Percentiles rank a stretch among this genome's conserved stretches.
Evolutionary conservation across 2,888 invertebrate genomes (phyloP).

Genomic region (Tetramorium bicarinatum): DNA sequence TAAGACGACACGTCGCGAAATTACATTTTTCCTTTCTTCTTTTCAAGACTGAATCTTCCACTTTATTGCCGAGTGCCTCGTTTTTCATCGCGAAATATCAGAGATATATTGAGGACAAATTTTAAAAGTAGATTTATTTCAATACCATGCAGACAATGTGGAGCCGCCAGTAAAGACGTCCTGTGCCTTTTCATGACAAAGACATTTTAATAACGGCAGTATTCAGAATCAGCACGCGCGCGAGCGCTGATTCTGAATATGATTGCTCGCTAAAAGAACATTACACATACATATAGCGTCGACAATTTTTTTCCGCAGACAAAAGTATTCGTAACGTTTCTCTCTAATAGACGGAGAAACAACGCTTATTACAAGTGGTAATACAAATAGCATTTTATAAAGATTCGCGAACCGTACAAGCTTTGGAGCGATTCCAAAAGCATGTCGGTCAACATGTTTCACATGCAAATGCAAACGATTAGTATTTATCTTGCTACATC

Average conservation of each 20-base stretch:
- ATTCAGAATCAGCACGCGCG: neutral
- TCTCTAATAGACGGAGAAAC: neutral
- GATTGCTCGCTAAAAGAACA: constrained; percentile 1
- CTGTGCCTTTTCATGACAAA: neutral
- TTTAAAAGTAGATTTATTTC: constrained; percentile 1
- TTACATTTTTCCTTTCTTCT: constrained; percentile 16
- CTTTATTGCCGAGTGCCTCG: neutral
- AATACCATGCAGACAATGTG: neutral
- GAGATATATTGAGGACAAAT: constrained; percentile 5
- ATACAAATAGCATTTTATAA: constrained; percentile 23
- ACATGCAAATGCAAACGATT: constrained; percentile 34
- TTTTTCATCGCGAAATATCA: constrained; percentile 1
- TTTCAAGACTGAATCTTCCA: constrained; percentile 19
- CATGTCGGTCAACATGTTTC: neutral
- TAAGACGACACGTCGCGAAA: constrained; percentile 28
- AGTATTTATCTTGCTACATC: constrained; percentile 32
- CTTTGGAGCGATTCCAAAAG: neutral
- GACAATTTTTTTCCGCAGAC: constrained; percentile 8
- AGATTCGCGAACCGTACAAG: neutral
- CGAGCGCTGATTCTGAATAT: too few species aligned
- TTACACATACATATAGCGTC: neutral
- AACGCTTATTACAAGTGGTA: neutral
- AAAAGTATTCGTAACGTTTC: neutral
- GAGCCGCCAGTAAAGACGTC: neutral
- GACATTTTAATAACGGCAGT: constrained; percentile 19